These are phyloP conservation scores for Drosophila dunni DNA, from an alignment of 1,140 invertebrate genomes.

Conservation along the genomic window DNA sequence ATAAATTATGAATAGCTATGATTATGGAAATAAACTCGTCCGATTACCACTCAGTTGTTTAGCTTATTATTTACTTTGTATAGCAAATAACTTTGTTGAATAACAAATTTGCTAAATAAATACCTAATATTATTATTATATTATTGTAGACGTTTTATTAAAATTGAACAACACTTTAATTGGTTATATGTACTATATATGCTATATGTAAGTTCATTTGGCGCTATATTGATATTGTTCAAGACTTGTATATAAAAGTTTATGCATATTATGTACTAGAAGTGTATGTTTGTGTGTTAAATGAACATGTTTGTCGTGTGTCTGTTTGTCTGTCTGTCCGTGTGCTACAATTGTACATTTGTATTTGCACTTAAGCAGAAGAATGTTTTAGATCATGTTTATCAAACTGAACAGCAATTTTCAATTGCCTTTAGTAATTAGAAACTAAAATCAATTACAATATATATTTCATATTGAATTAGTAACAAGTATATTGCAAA, in stretches of 20 bases:
- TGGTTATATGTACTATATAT: conserved; percentile 42
- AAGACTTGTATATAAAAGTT: conserved; percentile 63
- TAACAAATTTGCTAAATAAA: not conserved
- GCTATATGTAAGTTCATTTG: conserved; percentile 74
- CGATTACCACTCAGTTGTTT: not conserved
- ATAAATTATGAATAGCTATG: not conserved
- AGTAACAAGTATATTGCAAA: conserved; percentile 51
- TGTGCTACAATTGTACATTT: conserved; percentile 38
- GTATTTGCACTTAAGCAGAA: conserved; percentile 43
- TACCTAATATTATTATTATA: conserved; percentile 38
- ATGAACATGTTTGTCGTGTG: not conserved
- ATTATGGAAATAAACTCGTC: conserved; percentile 1
- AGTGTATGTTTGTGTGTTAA: conserved; percentile 13
- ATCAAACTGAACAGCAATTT: conserved; percentile 20
- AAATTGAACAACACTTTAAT: conserved; percentile 70
- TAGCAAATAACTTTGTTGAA: no score
- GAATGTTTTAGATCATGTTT: conserved; percentile 38
- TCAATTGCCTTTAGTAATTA: conserved; percentile 32
- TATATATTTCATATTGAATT: conserved; percentile 41
- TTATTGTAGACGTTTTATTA: conserved; percentile 54
- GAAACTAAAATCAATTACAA: conserved; percentile 30
- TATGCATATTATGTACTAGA: conserved; percentile 47
- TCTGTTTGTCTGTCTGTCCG: conserved; percentile 13
- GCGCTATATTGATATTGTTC: conserved; percentile 70
- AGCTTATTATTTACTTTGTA: no score